These are phyloP conservation scores for Camptogramma bilineatum DNA, from an alignment of 2,888 invertebrate genomes.

Conservation along the genomic window DNA sequence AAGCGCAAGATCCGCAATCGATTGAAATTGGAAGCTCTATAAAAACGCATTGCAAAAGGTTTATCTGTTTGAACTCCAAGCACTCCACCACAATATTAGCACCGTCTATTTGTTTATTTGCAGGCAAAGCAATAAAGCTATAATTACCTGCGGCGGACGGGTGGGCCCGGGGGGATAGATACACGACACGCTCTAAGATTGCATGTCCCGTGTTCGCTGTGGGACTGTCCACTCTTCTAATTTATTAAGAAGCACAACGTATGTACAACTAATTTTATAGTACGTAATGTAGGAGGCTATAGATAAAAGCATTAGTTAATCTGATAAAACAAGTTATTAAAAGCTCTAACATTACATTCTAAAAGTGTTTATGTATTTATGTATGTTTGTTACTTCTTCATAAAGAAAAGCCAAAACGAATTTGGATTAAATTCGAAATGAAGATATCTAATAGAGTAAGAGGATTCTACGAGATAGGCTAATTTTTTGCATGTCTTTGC, in stretches of 20 bases:
- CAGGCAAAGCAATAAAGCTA: conserved; percentile 29
- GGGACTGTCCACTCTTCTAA: conserved; percentile 8
- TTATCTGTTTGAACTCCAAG: not conserved
- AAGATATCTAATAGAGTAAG: too few species aligned
- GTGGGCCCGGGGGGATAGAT: conserved; percentile 8
- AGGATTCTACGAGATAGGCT: too few species aligned
- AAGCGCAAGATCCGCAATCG: too few species aligned
- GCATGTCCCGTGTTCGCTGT: not conserved
- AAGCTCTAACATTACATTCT: too few species aligned
- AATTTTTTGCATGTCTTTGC: too few species aligned
- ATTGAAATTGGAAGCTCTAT: too few species aligned
- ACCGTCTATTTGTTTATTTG: conserved; percentile 16
- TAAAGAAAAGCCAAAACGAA: too few species aligned
- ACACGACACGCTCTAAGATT: conserved; percentile 12
- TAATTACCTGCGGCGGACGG: conserved; percentile 27
- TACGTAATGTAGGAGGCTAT: not conserved
- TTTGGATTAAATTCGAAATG: too few species aligned
- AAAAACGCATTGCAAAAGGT: not conserved
- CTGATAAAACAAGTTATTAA: too few species aligned
- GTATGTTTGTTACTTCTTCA: too few species aligned
- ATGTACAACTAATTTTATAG: not conserved
- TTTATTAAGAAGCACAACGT: not conserved
- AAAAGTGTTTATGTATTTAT: too few species aligned
- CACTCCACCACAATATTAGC: not conserved
- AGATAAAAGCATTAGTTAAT: too few species aligned